Evolutionary conservation across 2,888 invertebrate species (phyloP), one percentile per base, ranked within the genome.

Genomic region (Galerucella nymphaeae): DNA sequence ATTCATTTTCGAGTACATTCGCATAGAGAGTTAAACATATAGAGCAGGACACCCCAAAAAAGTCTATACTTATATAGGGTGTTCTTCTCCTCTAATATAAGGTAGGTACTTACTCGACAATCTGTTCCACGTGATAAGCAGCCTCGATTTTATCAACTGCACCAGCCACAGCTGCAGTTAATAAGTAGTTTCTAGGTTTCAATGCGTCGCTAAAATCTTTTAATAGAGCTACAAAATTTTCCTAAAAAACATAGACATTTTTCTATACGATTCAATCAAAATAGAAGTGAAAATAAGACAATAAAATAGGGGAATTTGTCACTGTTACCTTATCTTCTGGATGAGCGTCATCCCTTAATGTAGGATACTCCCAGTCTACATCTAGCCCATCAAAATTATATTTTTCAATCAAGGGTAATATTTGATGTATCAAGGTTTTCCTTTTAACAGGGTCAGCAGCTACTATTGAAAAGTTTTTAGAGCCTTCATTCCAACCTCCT

Each of bases 321-420:
- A 2, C 3, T 30, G 0, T 42, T 62, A 78, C 78, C 65, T 75
- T 76, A 72, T 80, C 80, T 45, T 65, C 75, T 9, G 76, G 72
- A 42, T 77, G 45, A 2, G 62, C 59, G 3, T 66, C 16, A 11
- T 78, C 79, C 66, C 81, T 76, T 41, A 75, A 75, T 23, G 92
- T 94, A 8, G 95, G 95, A 83, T 95, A 95, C 84, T 95, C 95
- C 95, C 95, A 95, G 82, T 95, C 94, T 76, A 95, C 88, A 83
- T 95, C 95, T 79, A 95, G 90, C 0, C 95, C 95, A 81, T 95
- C 94, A 78, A 95, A 95, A 30, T 90, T 86, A 82, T 94, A 94
- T 71, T 74, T 53, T 18, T 76, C 72, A 9, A 79, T 58, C 57
- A 77, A 72, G 6, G 45, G 55, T 11, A 79, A 1, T 14, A 73